Evolutionary conservation across 2,888 invertebrate genomes (phyloP).

Genomic region (Erebia ligea): DNA sequence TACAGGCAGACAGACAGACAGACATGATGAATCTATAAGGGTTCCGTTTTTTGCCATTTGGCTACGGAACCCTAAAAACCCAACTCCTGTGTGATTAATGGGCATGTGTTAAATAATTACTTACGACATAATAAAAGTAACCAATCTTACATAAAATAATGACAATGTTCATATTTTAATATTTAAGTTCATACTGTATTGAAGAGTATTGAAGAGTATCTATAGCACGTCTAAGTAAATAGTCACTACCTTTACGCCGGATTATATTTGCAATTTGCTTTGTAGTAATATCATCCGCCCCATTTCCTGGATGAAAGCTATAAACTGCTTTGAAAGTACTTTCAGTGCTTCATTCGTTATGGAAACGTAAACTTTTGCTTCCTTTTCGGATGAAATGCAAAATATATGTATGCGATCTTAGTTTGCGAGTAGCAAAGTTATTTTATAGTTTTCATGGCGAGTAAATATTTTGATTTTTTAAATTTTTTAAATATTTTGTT

Average conservation of each 20-base stretch:
- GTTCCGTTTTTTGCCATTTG: no score
- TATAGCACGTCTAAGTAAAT: not conserved
- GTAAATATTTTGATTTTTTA: no score
- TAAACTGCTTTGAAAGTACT: constrained; percentile 4
- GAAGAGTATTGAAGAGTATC: not conserved
- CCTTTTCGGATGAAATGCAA: not conserved
- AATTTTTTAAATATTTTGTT: no score
- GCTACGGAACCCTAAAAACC: no score
- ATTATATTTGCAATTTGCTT: constrained; percentile 13
- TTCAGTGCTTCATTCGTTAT: not conserved
- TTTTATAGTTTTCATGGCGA: no score
- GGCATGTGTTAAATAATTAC: no score
- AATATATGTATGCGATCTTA: not conserved
- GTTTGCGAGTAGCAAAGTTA: not conserved
- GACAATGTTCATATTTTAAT: not conserved
- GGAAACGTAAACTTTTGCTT: not conserved
- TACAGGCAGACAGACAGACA: no score
- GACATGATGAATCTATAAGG: no score
- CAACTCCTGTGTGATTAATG: no score
- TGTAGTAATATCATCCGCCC: not conserved
- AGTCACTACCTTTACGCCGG: not conserved
- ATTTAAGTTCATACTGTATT: not conserved
- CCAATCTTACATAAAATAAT: no score
- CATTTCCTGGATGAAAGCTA: not conserved
- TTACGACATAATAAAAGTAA: no score